Percentiles rank a stretch among this genome's conserved stretches.
These are phyloP conservation scores for Hippocampus zosterae DNA, from an alignment of 2,113 vertebrate species.

Conservation along the genomic window DNA sequence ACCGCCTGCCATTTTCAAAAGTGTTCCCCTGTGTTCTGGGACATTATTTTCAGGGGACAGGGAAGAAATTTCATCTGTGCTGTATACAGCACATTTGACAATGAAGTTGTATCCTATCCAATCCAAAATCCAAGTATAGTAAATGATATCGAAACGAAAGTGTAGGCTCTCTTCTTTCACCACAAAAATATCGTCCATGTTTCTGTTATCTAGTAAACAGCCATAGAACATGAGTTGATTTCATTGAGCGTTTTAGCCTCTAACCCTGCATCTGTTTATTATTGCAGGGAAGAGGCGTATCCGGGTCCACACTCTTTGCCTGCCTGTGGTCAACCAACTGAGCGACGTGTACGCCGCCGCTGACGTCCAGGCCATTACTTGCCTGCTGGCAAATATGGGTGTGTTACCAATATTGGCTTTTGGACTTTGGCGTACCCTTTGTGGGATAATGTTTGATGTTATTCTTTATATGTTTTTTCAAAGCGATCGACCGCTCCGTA, in stretches of 20 bases:
- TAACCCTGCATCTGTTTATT: neutral
- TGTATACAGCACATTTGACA: no score
- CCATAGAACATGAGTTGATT: no score
- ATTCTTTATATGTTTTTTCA: neutral
- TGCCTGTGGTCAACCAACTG: constrained; percentile 89
- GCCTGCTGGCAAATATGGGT: constrained; percentile 97
- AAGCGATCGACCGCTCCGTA: constrained; percentile 91
- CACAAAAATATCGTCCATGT: no score
- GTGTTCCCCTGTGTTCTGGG: no score
- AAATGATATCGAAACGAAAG: no score
- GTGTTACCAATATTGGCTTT: constrained; percentile 17
- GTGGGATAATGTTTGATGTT: neutral
- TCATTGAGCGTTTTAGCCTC: neutral
- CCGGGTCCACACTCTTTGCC: constrained; percentile 90
- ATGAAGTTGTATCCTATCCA: no score
- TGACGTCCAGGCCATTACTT: constrained; percentile 88
- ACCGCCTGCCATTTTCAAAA: no score
- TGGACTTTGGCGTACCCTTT: neutral
- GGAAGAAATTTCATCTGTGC: no score
- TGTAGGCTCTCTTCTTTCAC: no score
- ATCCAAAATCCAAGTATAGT: no score
- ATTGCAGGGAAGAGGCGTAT: constrained; percentile 87
- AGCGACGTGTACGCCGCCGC: constrained; percentile 90
- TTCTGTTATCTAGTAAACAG: no score
- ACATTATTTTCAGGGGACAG: no score